Evolutionary conservation across 2,888 invertebrate species (phyloP).

Genomic region (Ctena decussata): DNA sequence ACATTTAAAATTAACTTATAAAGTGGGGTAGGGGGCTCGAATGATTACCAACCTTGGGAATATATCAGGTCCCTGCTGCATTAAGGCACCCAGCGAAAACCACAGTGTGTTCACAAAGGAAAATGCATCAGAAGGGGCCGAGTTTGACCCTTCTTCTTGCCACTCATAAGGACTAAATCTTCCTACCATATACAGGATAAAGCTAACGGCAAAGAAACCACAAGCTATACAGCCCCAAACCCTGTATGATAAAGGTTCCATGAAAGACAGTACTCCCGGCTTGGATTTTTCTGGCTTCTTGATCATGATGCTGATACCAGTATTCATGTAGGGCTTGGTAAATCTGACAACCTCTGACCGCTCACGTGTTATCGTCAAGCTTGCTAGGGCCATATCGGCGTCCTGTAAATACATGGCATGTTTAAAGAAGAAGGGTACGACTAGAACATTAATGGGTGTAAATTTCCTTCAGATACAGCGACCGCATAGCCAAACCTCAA

Average conservation of each 20-base stretch:
- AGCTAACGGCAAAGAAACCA: conserved; percentile 98
- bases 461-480: no score
- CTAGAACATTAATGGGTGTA: no score
- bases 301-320: conserved; percentile 98
- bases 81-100: conserved; percentile 99
- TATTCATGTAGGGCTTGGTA: conserved; percentile 98
- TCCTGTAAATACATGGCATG: conserved; percentile 89
- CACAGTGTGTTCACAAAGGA: conserved; percentile 98
- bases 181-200: conserved; percentile 98
- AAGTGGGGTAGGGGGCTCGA: no score
- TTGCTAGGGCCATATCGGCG: conserved; percentile 98
- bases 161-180: conserved; percentile 99
- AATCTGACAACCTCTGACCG: conserved; percentile 98
- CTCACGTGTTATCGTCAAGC: conserved; percentile 97
- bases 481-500: no score
- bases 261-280: conserved; percentile 98
- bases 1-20: no score
- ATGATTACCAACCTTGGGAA: conserved; percentile 93
- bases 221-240: conserved; percentile 96
- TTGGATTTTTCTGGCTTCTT: conserved; percentile 96
- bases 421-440: no score
- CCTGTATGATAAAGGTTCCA: conserved; percentile 98
- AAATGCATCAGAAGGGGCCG: conserved; percentile 88
- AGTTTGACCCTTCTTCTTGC: conserved; percentile 88
- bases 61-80: conserved; percentile 99